These are phyloP conservation scores for Scaptomyza graminum DNA, from an alignment of 1,140 invertebrate genomes.

Conservation along the genomic window DNA sequence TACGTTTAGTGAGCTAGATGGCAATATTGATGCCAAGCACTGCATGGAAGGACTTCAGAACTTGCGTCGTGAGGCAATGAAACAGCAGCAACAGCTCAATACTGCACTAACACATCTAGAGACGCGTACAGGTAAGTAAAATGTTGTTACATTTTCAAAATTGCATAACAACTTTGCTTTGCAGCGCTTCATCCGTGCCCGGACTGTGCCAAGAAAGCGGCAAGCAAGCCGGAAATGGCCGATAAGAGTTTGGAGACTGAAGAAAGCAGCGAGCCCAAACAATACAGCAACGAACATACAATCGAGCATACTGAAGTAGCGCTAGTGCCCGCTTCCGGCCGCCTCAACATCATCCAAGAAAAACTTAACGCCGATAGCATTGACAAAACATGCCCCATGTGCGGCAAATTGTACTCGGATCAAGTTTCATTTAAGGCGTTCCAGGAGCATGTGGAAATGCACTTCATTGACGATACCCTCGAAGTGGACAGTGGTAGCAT, in stretches of 20 bases:
- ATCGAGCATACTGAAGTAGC: slow-evolving; percentile 15
- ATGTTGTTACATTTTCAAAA: not conserved
- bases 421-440: slow-evolving; percentile 83
- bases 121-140: slow-evolving; percentile 55
- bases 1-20: slow-evolving; percentile 85
- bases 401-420: slow-evolving; percentile 81
- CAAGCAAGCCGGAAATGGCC: slow-evolving; percentile 78
- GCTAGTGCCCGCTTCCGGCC: slow-evolving; percentile 24
- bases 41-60: slow-evolving; percentile 87
- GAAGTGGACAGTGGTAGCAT: slow-evolving; percentile 57
- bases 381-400: slow-evolving; percentile 85
- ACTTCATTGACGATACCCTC: slow-evolving; percentile 82
- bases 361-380: slow-evolving; percentile 65
- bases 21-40: slow-evolving; percentile 87
- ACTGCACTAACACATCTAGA: slow-evolving; percentile 80
- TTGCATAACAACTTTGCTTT: not conserved
- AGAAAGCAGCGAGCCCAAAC: slow-evolving; percentile 54
- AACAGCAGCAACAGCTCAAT: slow-evolving; percentile 88
- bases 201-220: slow-evolving; percentile 67
- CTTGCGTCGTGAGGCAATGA: slow-evolving; percentile 86
- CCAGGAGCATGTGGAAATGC: slow-evolving; percentile 84
- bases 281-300: slow-evolving; percentile 27
- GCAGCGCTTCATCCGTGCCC: slow-evolving; percentile 65
- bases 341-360: slow-evolving; percentile 67
- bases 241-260: slow-evolving; percentile 83